Evolutionary conservation across 1,140 invertebrate species (phyloP).

Genomic region (Drosophila serrata): DNA sequence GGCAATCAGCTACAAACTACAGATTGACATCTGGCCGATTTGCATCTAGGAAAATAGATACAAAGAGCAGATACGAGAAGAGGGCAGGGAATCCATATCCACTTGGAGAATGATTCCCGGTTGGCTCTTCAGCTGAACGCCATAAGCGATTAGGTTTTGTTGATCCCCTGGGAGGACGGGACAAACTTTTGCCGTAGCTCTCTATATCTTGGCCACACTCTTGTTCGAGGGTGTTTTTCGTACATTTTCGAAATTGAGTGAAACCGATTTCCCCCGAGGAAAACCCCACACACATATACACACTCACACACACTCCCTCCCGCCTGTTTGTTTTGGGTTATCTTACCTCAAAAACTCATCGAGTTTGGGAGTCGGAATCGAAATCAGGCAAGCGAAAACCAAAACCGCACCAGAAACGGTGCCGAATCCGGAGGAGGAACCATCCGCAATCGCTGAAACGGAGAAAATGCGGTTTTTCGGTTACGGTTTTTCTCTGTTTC

Average conservation of each 20-base stretch:
- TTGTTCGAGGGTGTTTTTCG: constrained; percentile 38
- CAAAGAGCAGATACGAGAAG: constrained; percentile 24
- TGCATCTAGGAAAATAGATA: constrained; percentile 62
- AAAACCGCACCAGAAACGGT: constrained; percentile 34
- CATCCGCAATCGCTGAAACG: constrained; percentile 73
- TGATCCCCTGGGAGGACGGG: constrained; percentile 64
- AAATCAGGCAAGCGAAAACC: constrained; percentile 47
- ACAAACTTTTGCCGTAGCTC: constrained; percentile 26
- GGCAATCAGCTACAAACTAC: constrained; percentile 70
- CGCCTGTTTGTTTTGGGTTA: constrained; percentile 44
- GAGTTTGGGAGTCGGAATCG: constrained; percentile 53
- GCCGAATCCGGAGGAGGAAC: constrained; percentile 41
- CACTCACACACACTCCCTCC: background rate
- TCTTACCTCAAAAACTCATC: constrained; percentile 62
- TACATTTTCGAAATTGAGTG: constrained; percentile 75
- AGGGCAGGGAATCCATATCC: constrained; percentile 30
- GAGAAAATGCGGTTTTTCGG: constrained; percentile 84
- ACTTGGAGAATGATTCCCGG: constrained; percentile 53
- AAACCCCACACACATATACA: constrained; percentile 6
- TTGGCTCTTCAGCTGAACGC: constrained; percentile 66
- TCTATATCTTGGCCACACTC: constrained; percentile 18
- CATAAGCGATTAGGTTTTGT: constrained; percentile 84
- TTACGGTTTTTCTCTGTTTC: constrained; percentile 85
- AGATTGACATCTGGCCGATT: constrained; percentile 80
- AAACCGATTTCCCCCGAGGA: constrained; percentile 81